Evolutionary conservation across 1,140 invertebrate genomes (phyloP).

Genomic region (Drosophila pruinosa): DNA sequence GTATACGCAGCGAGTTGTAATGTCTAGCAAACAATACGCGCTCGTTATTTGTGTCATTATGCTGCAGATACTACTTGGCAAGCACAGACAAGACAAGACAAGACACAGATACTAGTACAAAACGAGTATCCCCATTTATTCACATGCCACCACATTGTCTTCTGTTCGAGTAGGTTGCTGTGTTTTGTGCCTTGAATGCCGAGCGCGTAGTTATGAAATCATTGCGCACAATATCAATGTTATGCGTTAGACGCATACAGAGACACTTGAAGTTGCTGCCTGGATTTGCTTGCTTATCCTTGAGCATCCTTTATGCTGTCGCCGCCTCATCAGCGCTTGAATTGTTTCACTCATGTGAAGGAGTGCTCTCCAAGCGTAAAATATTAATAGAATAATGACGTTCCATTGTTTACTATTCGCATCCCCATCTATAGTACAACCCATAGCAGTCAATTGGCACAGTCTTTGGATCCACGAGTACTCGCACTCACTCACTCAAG

Average conservation of each 20-base stretch:
- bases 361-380: conserved; percentile 73
- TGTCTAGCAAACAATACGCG: conserved; percentile 73
- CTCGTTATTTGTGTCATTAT: conserved; percentile 81
- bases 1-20: conserved; percentile 73
- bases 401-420: conserved; percentile 68
- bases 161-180: too few species aligned
- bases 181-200: neutral
- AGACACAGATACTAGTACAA: conserved; percentile 26
- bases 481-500: too few species aligned
- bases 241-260: conserved; percentile 34
- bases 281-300: conserved; percentile 11
- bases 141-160: conserved; percentile 61
- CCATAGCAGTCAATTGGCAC: conserved; percentile 41
- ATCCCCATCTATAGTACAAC: conserved; percentile 16
- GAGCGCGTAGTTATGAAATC: conserved; percentile 70
- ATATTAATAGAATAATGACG: conserved; percentile 82
- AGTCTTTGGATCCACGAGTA: conserved; percentile 2
- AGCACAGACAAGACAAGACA: too few species aligned
- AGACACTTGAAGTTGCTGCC: conserved; percentile 4
- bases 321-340: conserved; percentile 65
- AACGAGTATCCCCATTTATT: conserved; percentile 38
- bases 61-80: conserved; percentile 56
- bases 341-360: conserved; percentile 81
- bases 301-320: conserved; percentile 2
- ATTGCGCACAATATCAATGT: conserved; percentile 68